Percentiles rank a stretch among this genome's conserved stretches.
These are phyloP conservation scores for Teinopalpus imperialis DNA, from an alignment of 2,888 invertebrate species.

Conservation along the genomic window DNA sequence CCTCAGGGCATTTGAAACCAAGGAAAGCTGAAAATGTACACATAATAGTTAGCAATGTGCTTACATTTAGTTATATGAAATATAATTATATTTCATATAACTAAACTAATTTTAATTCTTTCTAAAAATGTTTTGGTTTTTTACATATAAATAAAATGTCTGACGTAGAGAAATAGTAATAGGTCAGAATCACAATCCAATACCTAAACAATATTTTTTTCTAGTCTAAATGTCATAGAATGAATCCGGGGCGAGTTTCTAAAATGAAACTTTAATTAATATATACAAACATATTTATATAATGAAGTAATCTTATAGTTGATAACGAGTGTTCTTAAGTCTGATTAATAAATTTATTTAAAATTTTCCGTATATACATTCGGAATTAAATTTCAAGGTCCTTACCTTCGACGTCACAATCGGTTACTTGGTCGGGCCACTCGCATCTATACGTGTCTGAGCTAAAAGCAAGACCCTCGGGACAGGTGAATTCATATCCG, in stretches of 20 bases:
- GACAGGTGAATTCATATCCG: constrained; percentile 88
- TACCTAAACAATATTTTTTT: background rate
- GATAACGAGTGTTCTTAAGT: background rate
- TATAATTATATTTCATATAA: too few relatives aligned
- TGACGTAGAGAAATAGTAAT: too few relatives aligned
- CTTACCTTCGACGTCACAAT: constrained; percentile 90
- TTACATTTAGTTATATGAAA: too few relatives aligned
- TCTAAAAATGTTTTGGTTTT: too few relatives aligned
- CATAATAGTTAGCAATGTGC: too few relatives aligned
- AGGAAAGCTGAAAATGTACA: constrained; percentile 83
- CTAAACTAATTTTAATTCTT: too few relatives aligned
- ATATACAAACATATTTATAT: background rate
- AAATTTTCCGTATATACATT: constrained; percentile 12
- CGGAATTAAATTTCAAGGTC: constrained; percentile 20
- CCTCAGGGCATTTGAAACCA: constrained; percentile 90
- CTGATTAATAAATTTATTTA: constrained; percentile 15
- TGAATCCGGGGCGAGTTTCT: constrained; percentile 17
- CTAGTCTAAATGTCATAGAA: constrained; percentile 20
- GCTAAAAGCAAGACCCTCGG: constrained; percentile 91
- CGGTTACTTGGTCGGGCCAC: constrained; percentile 92
- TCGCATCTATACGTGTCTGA: constrained; percentile 89
- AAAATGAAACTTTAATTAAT: constrained; percentile 1
- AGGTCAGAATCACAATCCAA: background rate
- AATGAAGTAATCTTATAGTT: constrained; percentile 14
- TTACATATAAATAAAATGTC: too few relatives aligned